Evolutionary conservation across 2,888 invertebrate species (phyloP).

Genomic region (Caenorhabditis sinica): DNA sequence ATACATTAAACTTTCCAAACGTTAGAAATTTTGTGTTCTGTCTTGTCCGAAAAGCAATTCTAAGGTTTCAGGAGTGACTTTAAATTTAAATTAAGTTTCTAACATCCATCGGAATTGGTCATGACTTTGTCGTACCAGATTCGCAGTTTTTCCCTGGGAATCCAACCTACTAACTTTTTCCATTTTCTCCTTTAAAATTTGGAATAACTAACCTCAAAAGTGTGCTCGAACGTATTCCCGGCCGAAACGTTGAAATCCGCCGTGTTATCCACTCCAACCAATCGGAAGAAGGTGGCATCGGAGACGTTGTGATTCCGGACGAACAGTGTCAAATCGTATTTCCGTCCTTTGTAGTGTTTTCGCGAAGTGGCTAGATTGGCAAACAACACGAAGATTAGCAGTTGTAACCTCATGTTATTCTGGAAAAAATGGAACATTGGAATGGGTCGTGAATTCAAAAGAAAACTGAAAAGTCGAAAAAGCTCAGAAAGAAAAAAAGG

Average conservation of each 20-base stretch:
- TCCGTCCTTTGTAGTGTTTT: conserved; percentile 75
- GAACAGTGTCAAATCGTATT: conserved; percentile 81
- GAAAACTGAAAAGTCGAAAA: neutral
- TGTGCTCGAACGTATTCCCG: conserved; percentile 82
- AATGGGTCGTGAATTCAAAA: too few relatives aligned
- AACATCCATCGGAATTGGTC: too few relatives aligned
- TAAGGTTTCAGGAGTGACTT: too few relatives aligned
- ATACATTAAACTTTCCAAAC: too few relatives aligned
- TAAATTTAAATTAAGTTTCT: too few relatives aligned
- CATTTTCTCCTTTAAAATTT: neutral
- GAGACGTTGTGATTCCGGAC: conserved; percentile 83
- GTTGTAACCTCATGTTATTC: conserved; percentile 70
- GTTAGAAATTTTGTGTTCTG: too few relatives aligned
- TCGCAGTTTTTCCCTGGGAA: too few relatives aligned
- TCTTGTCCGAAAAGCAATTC: too few relatives aligned
- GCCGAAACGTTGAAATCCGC: conserved; percentile 82
- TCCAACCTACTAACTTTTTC: neutral
- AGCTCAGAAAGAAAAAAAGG: neutral
- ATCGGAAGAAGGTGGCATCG: conserved; percentile 82
- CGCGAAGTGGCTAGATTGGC: conserved; percentile 62
- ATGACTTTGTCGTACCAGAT: too few relatives aligned
- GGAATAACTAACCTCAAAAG: conserved; percentile 77
- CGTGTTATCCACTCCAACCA: conserved; percentile 83
- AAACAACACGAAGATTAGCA: conserved; percentile 69
- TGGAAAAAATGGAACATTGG: conserved; percentile 51